Conservation (phyloP, 2,113 vertebrate species). For the Rhodinocichla rosea region DNA sequence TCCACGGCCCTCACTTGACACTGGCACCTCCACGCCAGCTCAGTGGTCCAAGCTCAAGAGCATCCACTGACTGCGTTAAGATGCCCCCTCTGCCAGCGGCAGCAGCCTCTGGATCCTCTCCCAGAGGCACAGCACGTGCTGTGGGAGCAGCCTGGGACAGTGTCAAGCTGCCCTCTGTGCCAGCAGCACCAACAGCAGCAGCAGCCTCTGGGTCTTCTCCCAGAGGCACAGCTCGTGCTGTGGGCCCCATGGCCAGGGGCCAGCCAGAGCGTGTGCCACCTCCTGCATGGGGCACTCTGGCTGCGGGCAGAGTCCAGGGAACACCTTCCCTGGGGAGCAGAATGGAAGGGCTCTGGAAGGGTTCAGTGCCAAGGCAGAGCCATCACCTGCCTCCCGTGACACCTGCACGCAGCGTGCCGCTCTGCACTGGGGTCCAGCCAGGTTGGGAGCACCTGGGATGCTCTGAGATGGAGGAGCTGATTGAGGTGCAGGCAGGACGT, state of each 20-base stretch:
- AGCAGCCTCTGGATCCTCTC: too few species aligned
- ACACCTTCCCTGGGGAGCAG: neutral
- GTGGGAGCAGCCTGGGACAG: too few species aligned
- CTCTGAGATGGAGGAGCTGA: neutral
- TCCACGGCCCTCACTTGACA: neutral
- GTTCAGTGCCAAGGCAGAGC: accelerated
- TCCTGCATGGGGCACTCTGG: neutral
- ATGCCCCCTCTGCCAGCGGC: too few species aligned
- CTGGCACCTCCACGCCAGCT: accelerated
- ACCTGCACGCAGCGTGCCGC: neutral
- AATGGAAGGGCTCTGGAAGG: neutral
- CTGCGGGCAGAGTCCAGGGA: neutral
- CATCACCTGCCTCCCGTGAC: neutral
- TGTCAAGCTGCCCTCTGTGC: neutral
- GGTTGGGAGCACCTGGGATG: too few species aligned
- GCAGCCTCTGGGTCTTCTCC: neutral
- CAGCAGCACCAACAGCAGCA: too few species aligned
- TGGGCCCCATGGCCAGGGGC: neutral
- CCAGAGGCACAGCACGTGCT: too few species aligned
- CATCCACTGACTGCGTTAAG: accelerated
- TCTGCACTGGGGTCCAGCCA: too few species aligned
- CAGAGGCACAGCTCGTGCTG: too few species aligned
- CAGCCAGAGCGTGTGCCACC: neutral
- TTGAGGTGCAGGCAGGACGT: neutral
- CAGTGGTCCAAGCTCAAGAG: neutral